Evolutionary conservation across 2,797 vertebrate genomes (phyloP), one percentile per base, ranked within the genome.

Genomic region (Melanotaenia nigrans): DNA sequence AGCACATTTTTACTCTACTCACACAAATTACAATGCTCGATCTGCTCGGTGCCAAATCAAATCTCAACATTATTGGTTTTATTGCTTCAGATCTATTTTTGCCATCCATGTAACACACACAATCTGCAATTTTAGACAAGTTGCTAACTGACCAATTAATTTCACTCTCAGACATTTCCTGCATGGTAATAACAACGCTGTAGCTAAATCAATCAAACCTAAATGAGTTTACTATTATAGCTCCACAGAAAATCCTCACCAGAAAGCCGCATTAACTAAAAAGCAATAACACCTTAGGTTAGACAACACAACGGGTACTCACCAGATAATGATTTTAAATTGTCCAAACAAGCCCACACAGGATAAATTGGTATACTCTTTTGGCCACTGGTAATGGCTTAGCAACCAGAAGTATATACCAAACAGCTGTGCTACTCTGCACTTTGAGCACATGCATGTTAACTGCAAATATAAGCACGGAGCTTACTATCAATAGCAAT

Each of bases 131-230:
- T 66, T 71, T 36, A 56, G 12, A 75, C 61, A 56, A 65, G 59
- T 72, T 58, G 49, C 54, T 62, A 65, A 69, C 42, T 38, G 69
- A 42, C 20, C 22, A 63, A 76, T 65, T 38, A 10, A 68, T 68
- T 77, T 66, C n/a, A 51, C 47, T 51, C 60, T 78, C 55, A 73
- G 61, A 65, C 36, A 65, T 79, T 66, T 71, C 16, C 12, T 68
- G 76, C 9, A 7, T 65, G 10, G 14, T 66, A 66, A 49, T 69
- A 35, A 65, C 25, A 49, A 2, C 59, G 40, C 32, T 59, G 42
- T 18, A 20, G 59, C 18, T 40, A 35, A 38, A 61, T 62, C 40
- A 64, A 14, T 78, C 72, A 56, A 30, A 53, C n/a, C 14, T 67
- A 65, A 75, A 53, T 63, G 8, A 22, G 28, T 67, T 65, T 42